These are phyloP conservation scores for Andrena chrysosceles DNA, from an alignment of 2,888 invertebrate genomes.

Conservation along the genomic window DNA sequence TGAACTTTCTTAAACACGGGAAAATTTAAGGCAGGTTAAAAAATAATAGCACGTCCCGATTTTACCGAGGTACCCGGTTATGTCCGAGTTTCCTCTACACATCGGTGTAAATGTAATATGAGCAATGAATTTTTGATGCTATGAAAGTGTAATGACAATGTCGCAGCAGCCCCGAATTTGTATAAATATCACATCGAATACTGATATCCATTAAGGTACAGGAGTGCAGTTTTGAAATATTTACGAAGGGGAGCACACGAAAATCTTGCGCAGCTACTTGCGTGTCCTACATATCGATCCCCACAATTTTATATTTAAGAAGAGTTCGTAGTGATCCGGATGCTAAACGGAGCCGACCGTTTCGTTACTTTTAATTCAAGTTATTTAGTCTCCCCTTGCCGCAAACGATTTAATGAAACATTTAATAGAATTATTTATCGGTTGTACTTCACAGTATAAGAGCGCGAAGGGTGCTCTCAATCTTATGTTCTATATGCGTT, in stretches of 20 bases:
- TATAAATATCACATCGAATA: no score
- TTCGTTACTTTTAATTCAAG: constrained; percentile 10
- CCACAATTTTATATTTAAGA: constrained; percentile 1
- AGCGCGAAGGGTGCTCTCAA: neutral
- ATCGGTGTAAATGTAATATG: no score
- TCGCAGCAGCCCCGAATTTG: no score
- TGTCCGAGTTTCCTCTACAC: no score
- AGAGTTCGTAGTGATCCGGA: neutral
- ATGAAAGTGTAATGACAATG: no score
- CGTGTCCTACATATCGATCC: constrained; percentile 21
- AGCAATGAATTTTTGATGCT: no score
- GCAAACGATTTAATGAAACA: neutral
- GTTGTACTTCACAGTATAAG: no score
- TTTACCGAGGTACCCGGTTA: no score
- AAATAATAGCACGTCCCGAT: no score
- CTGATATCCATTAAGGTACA: neutral
- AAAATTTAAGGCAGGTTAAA: no score
- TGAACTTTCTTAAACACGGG: no score
- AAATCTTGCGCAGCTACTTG: constrained; percentile 26
- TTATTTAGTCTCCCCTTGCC: neutral
- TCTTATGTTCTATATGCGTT: neutral
- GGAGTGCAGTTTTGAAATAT: no score
- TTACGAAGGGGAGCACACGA: neutral
- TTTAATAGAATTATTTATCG: neutral
- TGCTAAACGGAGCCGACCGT: neutral